Conservation (phyloP, 2,888 invertebrate genomes). For the Megamerina dolium region DNA sequence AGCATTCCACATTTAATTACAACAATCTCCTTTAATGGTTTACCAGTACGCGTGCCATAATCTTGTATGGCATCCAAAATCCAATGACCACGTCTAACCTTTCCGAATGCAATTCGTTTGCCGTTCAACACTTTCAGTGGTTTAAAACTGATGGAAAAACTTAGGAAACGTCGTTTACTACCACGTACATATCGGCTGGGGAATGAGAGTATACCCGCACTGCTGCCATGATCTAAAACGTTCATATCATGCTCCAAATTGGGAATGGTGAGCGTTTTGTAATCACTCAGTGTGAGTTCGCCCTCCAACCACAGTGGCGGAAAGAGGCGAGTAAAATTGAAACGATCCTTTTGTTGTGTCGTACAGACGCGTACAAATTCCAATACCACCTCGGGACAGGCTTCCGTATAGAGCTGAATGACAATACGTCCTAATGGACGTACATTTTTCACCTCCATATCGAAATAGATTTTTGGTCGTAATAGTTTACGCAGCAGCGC, state of each 20-base stretch:
- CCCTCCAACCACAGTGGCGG: slow-evolving; percentile 41
- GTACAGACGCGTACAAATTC: slow-evolving; percentile 38
- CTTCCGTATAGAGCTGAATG: slow-evolving; percentile 41
- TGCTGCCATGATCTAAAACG: slow-evolving; percentile 38
- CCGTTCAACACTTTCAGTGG: slow-evolving; percentile 41
- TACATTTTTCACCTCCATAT: slow-evolving; percentile 28
- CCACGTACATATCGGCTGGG: slow-evolving; percentile 40
- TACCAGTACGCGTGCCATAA: slow-evolving; percentile 31
- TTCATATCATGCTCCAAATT: slow-evolving; percentile 37
- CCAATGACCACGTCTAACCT: slow-evolving; percentile 35
- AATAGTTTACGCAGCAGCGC: slow-evolving; percentile 30
- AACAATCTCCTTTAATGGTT: slow-evolving; percentile 27
- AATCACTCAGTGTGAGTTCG: slow-evolving; percentile 25
- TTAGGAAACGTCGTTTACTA: slow-evolving; percentile 27
- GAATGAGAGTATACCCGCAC: slow-evolving; percentile 36
- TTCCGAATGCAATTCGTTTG: slow-evolving; percentile 42
- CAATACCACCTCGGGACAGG: slow-evolving; percentile 40
- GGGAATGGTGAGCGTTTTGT: slow-evolving; percentile 21
- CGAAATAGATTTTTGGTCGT: slow-evolving; percentile 39
- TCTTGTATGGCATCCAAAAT: slow-evolving; percentile 34
- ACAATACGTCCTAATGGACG: slow-evolving; percentile 32
- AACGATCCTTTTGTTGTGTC: slow-evolving; percentile 12
- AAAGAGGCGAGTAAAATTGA: slow-evolving; percentile 32
- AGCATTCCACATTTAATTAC: slow-evolving; percentile 36
- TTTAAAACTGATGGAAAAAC: slow-evolving; percentile 42